These are phyloP conservation scores for Girardinichthys multiradiatus DNA, from an alignment of 2,113 vertebrate genomes.

Conservation along the genomic window DNA sequence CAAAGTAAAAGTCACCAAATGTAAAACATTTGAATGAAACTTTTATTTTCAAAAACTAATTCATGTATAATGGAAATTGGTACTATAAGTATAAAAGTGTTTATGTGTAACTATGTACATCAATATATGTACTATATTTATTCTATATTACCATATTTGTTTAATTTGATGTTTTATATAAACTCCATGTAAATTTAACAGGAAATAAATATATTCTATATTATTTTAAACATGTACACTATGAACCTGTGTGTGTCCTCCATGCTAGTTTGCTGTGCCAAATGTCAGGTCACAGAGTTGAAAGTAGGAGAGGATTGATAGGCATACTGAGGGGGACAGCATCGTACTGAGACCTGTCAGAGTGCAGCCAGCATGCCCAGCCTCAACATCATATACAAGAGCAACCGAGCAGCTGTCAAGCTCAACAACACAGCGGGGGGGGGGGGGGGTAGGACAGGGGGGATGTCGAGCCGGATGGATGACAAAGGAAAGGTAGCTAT, in stretches of 20 bases:
- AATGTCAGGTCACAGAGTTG: constrained; percentile 55
- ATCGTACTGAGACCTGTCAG: constrained; percentile 62
- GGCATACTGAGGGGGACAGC: constrained; percentile 48
- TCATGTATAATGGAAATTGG: too few relatives aligned
- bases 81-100: too few relatives aligned
- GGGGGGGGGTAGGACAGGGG: constrained; percentile 13
- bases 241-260: constrained; percentile 8
- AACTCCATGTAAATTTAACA: not conserved
- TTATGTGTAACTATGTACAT: too few relatives aligned
- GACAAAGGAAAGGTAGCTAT: constrained; percentile 17
- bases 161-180: not conserved
- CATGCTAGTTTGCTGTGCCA: constrained; percentile 15
- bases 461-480: constrained; percentile 11
- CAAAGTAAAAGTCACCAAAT: too few relatives aligned
- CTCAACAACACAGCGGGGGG: constrained; percentile 14
- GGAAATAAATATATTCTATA: not conserved
- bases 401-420: constrained; percentile 58
- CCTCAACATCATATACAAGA: constrained; percentile 36
- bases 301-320: constrained; percentile 51
- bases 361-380: constrained; percentile 39
- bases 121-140: too few relatives aligned
- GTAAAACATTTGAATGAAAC: too few relatives aligned
- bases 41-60: too few relatives aligned
- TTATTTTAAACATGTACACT: not conserved
- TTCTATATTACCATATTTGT: not conserved